Evolutionary conservation across 37 sponge, comb jelly and placozoan genomes (phyloP), one percentile per base, ranked within the genome.

Genomic region (Beroe forskalii): DNA sequence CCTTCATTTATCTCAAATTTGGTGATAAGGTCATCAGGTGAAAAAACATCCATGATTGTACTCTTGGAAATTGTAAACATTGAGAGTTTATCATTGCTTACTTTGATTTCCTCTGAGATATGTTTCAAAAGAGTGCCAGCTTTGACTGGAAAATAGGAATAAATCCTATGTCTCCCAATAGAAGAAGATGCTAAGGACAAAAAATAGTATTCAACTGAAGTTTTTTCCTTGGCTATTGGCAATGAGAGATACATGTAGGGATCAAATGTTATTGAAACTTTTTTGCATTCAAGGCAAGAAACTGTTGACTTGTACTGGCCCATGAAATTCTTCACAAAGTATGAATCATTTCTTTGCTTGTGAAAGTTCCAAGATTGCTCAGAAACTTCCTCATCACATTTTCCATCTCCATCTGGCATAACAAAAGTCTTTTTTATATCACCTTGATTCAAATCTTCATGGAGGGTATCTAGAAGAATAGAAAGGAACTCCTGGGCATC

Each of bases 351-450:
- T 80, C 86, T 43, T 38, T 80, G 86, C 30, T 80, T 80, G 42
- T 80, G 86, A n/a, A 80, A 80, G 40, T 39, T 42, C 86, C 86
- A 80, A 48, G 86, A 80, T 44, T 80, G 38, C 30, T 20, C 24
- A 4, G 86, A 32, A 22, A 80, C 86, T n/a, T 80, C 86, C 27
- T 44, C 55, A 44, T 80, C 86, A 80, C 86, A 80, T 27, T 43
- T 80, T 80, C 86, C 86, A 44, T 80, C 86, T 42, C 86, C 86
- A 44, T 80, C 86, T 42, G 86, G 86, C 86, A 80, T 80, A 12
- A 8, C 22, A 27, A 80, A 80, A 6, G 86, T 80, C 27, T 44
- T 41, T 24, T 80, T 80, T 32, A 80, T 80, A 25, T 80, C 86
- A 44, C 86, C 86, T 27, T 80, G 86, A 37, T 80, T 80, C 30